A percentile compares a stretch with the other conserved stretches of the same genome.
Evolutionary conservation across 1,140 invertebrate genomes (phyloP).

Genomic region (Metopolophium dirhodum): DNA sequence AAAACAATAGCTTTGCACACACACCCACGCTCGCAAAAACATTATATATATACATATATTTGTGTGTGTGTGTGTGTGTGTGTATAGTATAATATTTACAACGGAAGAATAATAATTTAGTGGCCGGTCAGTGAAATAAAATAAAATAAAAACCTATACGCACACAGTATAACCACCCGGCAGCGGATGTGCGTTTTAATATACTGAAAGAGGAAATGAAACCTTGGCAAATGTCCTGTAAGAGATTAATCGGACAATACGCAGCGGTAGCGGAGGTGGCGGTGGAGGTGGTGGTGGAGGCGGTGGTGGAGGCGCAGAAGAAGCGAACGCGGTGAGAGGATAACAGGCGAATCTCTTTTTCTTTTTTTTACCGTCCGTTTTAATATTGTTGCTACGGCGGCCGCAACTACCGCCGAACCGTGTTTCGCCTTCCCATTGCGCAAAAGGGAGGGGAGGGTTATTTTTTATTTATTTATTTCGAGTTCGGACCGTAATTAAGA

Average conservation of each 20-base stretch:
- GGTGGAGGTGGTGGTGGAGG: background rate
- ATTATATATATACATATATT: background rate
- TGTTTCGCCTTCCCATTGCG: background rate
- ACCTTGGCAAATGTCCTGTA: slow-evolving; percentile 55
- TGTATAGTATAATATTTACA: background rate
- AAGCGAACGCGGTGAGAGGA: background rate
- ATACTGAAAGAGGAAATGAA: slow-evolving; percentile 43
- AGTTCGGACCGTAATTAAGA: slow-evolving; percentile 44
- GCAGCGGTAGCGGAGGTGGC: background rate
- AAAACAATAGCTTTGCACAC: background rate
- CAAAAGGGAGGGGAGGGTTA: background rate
- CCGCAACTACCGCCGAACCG: background rate
- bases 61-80: background rate
- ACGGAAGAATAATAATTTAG: slow-evolving; percentile 11
- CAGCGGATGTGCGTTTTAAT: slow-evolving; percentile 46
- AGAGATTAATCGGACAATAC: slow-evolving; percentile 54
- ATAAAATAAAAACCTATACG: background rate
- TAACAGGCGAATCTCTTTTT: background rate
- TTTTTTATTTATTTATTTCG: slow-evolving; percentile 23
- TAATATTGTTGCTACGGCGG: background rate
- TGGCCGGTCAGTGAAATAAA: background rate
- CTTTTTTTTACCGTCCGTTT: slow-evolving; percentile 8
- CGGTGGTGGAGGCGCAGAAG: background rate
- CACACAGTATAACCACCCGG: background rate
- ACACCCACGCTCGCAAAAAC: background rate